Evolutionary conservation across 1,140 invertebrate species (phyloP).

Genomic region (Drosophila littoralis): DNA sequence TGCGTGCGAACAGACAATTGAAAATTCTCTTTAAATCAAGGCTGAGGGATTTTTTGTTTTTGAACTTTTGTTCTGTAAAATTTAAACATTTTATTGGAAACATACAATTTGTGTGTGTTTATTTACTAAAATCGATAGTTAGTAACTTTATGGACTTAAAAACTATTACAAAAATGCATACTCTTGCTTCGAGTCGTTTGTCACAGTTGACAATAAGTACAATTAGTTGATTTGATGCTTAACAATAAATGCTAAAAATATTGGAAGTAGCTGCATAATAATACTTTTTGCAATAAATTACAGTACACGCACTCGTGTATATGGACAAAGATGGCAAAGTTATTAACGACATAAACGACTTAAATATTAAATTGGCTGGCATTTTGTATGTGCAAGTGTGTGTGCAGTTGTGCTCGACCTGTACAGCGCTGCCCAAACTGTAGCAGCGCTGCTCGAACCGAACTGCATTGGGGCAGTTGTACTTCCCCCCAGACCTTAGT

Average conservation of each 20-base stretch:
- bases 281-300: conserved; percentile 80
- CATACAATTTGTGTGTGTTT: conserved; percentile 48
- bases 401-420: background rate
- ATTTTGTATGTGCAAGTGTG: conserved; percentile 35
- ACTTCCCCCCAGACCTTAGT: conserved; percentile 40
- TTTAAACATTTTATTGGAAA: conserved; percentile 77
- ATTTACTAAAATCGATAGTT: conserved; percentile 72
- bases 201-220: conserved; percentile 63
- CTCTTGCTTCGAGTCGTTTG: conserved; percentile 50
- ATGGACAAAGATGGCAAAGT: conserved; percentile 68
- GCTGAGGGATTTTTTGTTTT: conserved; percentile 20
- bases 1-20: conserved; percentile 43
- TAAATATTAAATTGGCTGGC: conserved; percentile 69
- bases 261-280: conserved; percentile 78
- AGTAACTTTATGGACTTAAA: conserved; percentile 72
- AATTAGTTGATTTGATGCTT: conserved; percentile 55
- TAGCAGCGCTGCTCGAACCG: conserved; percentile 14
- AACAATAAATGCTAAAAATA: conserved; percentile 70
- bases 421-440: conserved; percentile 21
- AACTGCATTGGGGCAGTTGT: conserved; percentile 47
- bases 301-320: conserved; percentile 42
- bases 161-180: conserved; percentile 72
- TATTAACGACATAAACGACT: conserved; percentile 63
- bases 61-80: conserved; percentile 52
- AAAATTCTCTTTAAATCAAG: conserved; percentile 61